Evolutionary conservation across 2,113 vertebrate species (phyloP).

Genomic region (Plotosus lineatus): DNA sequence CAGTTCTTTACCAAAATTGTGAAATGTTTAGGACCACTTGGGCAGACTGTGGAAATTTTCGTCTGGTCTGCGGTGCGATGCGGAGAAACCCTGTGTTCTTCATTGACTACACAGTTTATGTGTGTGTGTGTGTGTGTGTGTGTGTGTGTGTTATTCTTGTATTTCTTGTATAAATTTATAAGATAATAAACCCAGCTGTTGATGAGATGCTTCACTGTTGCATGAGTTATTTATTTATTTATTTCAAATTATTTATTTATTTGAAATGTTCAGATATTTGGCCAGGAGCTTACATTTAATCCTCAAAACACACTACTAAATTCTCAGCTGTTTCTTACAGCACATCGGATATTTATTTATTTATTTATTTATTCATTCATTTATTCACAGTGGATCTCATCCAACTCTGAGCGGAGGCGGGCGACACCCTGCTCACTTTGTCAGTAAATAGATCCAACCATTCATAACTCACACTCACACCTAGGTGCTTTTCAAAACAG

Average conservation of each 20-base stretch:
- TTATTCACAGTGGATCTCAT: too few relatives aligned
- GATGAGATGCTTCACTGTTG: background rate
- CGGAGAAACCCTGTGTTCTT: too few relatives aligned
- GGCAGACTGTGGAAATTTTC: slow-evolving; percentile 64
- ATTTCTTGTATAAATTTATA: background rate
- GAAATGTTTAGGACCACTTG: slow-evolving; percentile 99
- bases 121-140: background rate
- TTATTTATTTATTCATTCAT: background rate
- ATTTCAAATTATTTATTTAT: background rate
- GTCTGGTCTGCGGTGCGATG: background rate
- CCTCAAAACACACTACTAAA: too few relatives aligned
- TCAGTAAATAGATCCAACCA: too few relatives aligned
- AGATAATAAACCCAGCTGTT: slow-evolving; percentile 12
- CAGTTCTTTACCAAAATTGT: slow-evolving; percentile 99
- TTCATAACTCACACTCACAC: too few relatives aligned
- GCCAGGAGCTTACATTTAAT: background rate
- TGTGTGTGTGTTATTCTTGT: background rate
- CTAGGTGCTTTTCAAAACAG: too few relatives aligned
- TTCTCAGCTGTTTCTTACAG: background rate
- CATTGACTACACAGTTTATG: too few relatives aligned
- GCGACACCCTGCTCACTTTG: too few relatives aligned
- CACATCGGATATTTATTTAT: background rate
- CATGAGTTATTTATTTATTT: background rate
- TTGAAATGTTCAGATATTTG: background rate
- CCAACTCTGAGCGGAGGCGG: too few relatives aligned